These are phyloP conservation scores for Cygnus atratus DNA, from an alignment of 2,113 vertebrate genomes.

Conservation along the genomic window DNA sequence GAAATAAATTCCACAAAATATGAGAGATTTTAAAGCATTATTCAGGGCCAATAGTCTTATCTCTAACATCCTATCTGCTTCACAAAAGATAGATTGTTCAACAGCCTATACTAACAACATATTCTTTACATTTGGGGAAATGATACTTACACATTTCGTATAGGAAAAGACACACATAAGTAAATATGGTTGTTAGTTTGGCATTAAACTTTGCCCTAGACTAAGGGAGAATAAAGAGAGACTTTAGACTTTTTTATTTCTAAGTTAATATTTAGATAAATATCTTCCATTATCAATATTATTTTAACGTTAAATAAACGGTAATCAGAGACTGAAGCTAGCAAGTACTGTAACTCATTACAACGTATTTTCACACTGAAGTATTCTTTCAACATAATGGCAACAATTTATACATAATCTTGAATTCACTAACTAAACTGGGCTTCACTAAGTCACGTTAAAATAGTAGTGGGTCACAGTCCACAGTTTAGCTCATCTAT, in stretches of 20 bases:
- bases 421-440: constrained; percentile 34
- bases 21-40: neutral
- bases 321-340: neutral
- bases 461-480: constrained; percentile 34
- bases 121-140: neutral
- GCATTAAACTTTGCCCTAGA: neutral
- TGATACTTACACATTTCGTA: neutral
- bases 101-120: neutral
- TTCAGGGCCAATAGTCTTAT: neutral
- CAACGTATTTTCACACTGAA: constrained; percentile 19
- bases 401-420: constrained; percentile 58
- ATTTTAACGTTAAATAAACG: neutral
- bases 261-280: neutral
- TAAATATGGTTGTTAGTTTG: neutral
- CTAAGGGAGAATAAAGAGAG: neutral
- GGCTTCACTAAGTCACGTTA: constrained; percentile 35
- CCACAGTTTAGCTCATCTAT: neutral
- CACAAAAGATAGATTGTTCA: neutral
- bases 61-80: neutral
- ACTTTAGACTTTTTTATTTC: neutral
- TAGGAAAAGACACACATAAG: neutral
- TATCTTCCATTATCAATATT: neutral
- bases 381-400: constrained; percentile 28
- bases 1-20: neutral
- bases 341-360: neutral